Evolutionary conservation across 2,797 vertebrate species (phyloP), one percentile per base, ranked within the genome.

Genomic region (Propithecus deckenii): DNA sequence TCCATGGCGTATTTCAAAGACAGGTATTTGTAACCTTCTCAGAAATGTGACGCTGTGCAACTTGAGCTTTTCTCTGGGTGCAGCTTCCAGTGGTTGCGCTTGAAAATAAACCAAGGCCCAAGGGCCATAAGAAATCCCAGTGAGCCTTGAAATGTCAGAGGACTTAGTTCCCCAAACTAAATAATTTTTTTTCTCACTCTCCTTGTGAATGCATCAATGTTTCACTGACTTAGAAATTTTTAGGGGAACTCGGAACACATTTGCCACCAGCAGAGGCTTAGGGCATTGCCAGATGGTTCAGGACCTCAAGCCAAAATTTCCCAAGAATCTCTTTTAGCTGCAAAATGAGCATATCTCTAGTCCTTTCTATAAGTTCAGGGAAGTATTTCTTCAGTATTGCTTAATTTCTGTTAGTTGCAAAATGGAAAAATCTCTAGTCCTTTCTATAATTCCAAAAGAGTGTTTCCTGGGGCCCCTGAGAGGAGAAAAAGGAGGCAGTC

Each of bases 341-440:
- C 28, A 91, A 61, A 80, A 86, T 7, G 0, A 95, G 46, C 55
- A 57, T 48, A 43, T 22, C 14, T 59, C 48, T 14, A 32, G 52
- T 90, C 13, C n/a, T 74, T 59, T 72, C 90, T 91, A 14, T 57
- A 76, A 93, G 8, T 38, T 25, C 65, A 8, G 8, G 43, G 4
- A 80, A 71, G 28, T 23, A 61, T 78, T 92, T 92, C 78, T 90
- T 86, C 86, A 38, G 18, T n/a, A 15, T 59, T n/a, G 32, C n/a
- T 79, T 59, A 12, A 46, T 35, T 81, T 78, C 7, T 91, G 43
- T 41, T 3, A 4, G 35, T 22, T 57, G 18, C 57, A 50, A 86
- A 78, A 46, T 38, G 46, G 43, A 86, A 61, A 95, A 35, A 30
- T 79, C 17, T 83, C 46, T 41, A 43, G 57, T 87, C 65, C 25